Evolutionary conservation across 1,140 invertebrate species (phyloP).

Genomic region (Drosophila ogumai): DNA sequence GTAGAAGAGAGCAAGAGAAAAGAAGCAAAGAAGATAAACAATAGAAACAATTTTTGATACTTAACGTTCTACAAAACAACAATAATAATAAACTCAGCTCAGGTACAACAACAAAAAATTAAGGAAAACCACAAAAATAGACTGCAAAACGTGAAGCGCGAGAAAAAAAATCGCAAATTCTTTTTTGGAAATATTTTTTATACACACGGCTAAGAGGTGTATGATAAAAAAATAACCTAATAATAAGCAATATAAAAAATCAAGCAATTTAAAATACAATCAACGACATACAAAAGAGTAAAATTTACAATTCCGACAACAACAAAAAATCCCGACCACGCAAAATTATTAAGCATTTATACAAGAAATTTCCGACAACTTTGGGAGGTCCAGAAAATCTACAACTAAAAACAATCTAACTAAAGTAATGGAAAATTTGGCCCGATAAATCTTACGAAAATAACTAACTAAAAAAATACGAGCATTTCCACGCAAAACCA

Average conservation of each 20-base stretch:
- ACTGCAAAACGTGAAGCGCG: constrained; percentile 27
- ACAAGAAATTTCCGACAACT: constrained; percentile 5
- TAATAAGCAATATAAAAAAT: constrained; percentile 13
- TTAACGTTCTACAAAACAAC: constrained; percentile 40
- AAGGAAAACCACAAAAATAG: constrained; percentile 18
- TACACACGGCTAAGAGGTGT: constrained; percentile 25
- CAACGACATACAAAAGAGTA: constrained; percentile 7
- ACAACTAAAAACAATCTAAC: constrained; percentile 6
- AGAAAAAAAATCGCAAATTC: constrained; percentile 1
- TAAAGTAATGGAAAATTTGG: neutral
- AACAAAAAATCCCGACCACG: neutral
- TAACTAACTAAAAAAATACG: neutral
- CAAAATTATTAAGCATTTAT: constrained; percentile 12
- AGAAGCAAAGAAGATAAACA: constrained; percentile 21
- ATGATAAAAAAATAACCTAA: constrained; percentile 1
- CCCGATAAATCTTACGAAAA: neutral
- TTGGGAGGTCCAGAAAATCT: neutral
- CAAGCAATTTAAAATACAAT: constrained; percentile 13
- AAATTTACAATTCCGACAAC: constrained; percentile 11
- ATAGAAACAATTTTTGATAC: constrained; percentile 45
- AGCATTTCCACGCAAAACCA: neutral
- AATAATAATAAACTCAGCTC: constrained; percentile 40
- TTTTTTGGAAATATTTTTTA: constrained; percentile 47
- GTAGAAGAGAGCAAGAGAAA: constrained; percentile 29
- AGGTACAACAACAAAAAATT: constrained; percentile 35